phyloP scores from a whole-genome alignment of 2,797 vertebrate genomes.

The Propithecus perrieri region DNA sequence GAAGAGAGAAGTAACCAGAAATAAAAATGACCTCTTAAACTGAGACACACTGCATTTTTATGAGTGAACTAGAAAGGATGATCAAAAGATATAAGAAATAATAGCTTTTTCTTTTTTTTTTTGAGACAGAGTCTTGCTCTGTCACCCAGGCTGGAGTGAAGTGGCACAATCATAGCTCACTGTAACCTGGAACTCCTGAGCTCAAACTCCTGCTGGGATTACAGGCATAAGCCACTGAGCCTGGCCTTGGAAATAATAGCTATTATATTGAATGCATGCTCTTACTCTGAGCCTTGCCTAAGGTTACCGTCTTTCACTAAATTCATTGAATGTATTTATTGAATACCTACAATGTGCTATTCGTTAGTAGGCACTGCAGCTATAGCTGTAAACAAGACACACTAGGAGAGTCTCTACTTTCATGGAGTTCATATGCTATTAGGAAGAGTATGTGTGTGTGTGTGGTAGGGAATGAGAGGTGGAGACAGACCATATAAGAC shows the following conservation, averaged over 20 bases:
- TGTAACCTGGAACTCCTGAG: neutral
- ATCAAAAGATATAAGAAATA: neutral
- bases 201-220: neutral
- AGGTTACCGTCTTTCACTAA: neutral
- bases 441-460: neutral
- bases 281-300: neutral
- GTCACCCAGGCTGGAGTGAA: neutral
- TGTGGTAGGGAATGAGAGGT: neutral
- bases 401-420: neutral
- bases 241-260: neutral
- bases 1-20: neutral
- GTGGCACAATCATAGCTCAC: neutral
- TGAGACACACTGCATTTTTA: conserved; percentile 19
- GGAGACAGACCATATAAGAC: neutral
- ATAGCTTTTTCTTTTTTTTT: no score
- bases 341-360: neutral
- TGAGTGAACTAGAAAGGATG: neutral
- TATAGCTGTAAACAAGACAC: neutral
- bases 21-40: neutral
- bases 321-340: neutral
- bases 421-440: neutral
- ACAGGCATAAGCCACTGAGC: neutral
- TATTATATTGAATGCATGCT: neutral
- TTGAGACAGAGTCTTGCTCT: no score
- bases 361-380: neutral